These are phyloP conservation scores for Pagrus major DNA, from an alignment of 2,113 vertebrate genomes.

Conservation along the genomic window DNA sequence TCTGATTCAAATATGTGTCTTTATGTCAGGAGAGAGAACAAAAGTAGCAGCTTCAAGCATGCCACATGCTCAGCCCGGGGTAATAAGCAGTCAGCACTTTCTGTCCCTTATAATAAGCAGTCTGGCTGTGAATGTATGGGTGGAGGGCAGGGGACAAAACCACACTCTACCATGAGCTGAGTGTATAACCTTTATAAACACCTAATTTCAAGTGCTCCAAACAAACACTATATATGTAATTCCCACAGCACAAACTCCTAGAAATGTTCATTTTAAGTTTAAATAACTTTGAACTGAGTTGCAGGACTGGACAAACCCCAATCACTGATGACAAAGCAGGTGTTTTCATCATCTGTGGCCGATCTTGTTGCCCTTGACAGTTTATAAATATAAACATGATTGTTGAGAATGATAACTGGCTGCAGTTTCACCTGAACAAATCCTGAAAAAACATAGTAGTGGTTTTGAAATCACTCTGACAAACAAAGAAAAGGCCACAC, in stretches of 20 bases:
- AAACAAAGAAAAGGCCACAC: slow-evolving; percentile 22
- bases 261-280: background rate
- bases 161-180: slow-evolving; percentile 13
- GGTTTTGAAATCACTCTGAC: slow-evolving; percentile 15
- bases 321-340: slow-evolving; percentile 20
- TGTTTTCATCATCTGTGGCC: slow-evolving; percentile 38
- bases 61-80: slow-evolving; percentile 61
- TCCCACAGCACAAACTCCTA: background rate
- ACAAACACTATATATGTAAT: slow-evolving; percentile 18
- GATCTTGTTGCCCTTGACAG: slow-evolving; percentile 3
- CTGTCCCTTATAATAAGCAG: slow-evolving; percentile 67
- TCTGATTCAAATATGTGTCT: slow-evolving; percentile 71
- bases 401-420: slow-evolving; percentile 20
- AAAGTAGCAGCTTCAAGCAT: slow-evolving; percentile 60
- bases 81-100: slow-evolving; percentile 74
- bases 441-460: slow-evolving; percentile 1
- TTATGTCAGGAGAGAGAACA: slow-evolving; percentile 58
- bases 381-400: slow-evolving; percentile 38
- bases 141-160: slow-evolving; percentile 50
- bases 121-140: slow-evolving; percentile 48
- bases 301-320: background rate
- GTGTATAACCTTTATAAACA: slow-evolving; percentile 35
- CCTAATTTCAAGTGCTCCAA: slow-evolving; percentile 30
- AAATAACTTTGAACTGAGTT: slow-evolving; percentile 1
- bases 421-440: slow-evolving; percentile 10